Conservation (phyloP, 2,888 invertebrate genomes). For the Urechis unicinctus region DNA sequence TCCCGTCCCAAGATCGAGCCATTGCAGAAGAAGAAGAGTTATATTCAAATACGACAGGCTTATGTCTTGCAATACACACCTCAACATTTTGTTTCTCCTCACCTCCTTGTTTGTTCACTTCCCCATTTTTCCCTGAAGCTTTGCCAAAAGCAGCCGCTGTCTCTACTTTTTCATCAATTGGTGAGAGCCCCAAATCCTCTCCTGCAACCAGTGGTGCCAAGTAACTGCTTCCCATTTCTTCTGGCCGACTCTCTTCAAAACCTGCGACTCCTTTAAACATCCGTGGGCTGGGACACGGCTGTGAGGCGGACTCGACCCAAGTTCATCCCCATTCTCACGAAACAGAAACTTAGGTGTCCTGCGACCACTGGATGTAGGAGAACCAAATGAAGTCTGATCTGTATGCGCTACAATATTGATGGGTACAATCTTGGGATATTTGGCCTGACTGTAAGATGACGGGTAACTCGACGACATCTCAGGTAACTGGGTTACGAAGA, state of each 20-base stretch:
- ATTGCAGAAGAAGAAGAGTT: background rate
- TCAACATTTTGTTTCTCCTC: too few species aligned
- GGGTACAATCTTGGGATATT: too few species aligned
- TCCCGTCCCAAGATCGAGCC: background rate
- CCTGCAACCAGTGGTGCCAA: slow-evolving; percentile 10
- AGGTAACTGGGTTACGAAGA: too few species aligned
- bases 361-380: too few species aligned
- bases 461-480: too few species aligned
- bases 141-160: background rate
- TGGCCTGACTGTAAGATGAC: too few species aligned
- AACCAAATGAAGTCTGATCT: too few species aligned
- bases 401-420: too few species aligned
- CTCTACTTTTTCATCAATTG: slow-evolving; percentile 12
- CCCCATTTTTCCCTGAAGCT: background rate
- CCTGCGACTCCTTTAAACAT: background rate
- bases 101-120: too few species aligned
- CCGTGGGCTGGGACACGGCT: background rate
- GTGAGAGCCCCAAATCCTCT: slow-evolving; percentile 11
- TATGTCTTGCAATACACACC: background rate
- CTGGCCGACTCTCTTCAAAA: slow-evolving; percentile 2
- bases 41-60: background rate
- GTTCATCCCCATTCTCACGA: too few species aligned
- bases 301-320: background rate
- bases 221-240: slow-evolving; percentile 5
- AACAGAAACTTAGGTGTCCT: too few species aligned